Evolutionary conservation across 2,113 vertebrate genomes (phyloP).

Genomic region (Pseudorectes ferrugineus): DNA sequence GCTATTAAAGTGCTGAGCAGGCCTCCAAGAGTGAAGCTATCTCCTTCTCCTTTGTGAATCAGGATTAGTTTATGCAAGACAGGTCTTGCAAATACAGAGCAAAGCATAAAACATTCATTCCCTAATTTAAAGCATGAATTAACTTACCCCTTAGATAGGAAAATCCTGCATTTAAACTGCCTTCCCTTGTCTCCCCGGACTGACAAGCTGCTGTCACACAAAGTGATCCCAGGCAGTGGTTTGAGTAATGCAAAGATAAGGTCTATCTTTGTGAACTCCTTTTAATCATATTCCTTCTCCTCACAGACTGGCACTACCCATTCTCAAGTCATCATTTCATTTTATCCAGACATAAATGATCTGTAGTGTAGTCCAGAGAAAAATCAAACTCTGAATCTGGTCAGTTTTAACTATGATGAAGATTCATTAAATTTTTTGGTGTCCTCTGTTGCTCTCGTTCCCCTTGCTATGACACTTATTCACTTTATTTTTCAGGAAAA

Average conservation of each 20-base stretch:
- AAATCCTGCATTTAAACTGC: background rate
- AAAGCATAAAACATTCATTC: slow-evolving; percentile 16
- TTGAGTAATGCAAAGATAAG: background rate
- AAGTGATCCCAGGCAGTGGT: background rate
- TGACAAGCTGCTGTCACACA: background rate
- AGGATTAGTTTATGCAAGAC: background rate
- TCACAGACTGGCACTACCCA: background rate
- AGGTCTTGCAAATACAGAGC: background rate
- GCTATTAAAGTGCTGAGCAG: background rate
- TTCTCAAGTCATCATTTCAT: background rate
- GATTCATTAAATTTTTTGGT: background rate
- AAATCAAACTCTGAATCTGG: background rate
- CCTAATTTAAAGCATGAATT: background rate
- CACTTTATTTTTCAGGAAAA: background rate
- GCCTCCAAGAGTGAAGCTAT: background rate
- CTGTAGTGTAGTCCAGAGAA: background rate
- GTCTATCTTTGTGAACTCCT: background rate
- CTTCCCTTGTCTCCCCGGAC: background rate
- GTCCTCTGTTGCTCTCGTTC: background rate
- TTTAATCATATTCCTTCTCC: background rate
- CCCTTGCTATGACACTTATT: background rate
- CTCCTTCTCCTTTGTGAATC: background rate
- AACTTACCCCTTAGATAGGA: background rate
- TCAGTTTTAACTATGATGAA: background rate
- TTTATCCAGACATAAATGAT: background rate